Base-by-base conservation (phyloP, 2,888 invertebrate species). In the Petrolisthes manimaculis region DNA sequence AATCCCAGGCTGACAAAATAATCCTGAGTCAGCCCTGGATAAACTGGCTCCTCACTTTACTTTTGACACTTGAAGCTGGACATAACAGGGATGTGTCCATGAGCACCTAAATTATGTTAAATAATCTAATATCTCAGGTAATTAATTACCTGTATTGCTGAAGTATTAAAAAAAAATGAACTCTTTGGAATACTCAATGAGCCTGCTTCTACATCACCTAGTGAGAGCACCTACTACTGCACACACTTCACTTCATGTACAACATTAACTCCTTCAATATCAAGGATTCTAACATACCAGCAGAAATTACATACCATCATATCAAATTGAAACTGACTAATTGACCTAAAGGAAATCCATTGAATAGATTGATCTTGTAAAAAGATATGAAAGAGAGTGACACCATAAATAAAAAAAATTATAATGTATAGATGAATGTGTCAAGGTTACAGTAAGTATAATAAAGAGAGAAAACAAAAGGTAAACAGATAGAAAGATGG, bases 1-100 rank as follows among this genome's bases (percentile, higher is more conserved):
- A 54, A 37, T 69, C 18, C 55, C 75, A 37, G 18, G 21, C 74
- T 61, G 24, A 51, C 18, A n/a, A 14, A 53, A 54, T 12, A 9
- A 61, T 9, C 61, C n/a, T 71, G 14, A 61, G 67, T 56, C 14
- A 61, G 21, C 56, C 18, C 12, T 12, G n/a, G 37, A 37, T 55
- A 83, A 37, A 78, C 56, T 61, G 37, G 67, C 88, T 88, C 84
- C 53, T 55, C 83, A 88, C 56, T 75, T 88, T 88, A 88, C 88
- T 71, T 88, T 88, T 88, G 88, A 88, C 88, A 88, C 88, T 84
- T 88, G 84, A 84, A 84, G 75, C 80, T 88, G 88, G 84, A 88
- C 88, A 88, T 74, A 88, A 88, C 88, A 88, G 88, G 77, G 88
- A 88, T 74, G 80, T 84, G 84, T 81, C 84, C 88, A 88, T 84